These are phyloP conservation scores for Pseudochromis fuscus DNA, from an alignment of 2,797 vertebrate species.

Conservation along the genomic window DNA sequence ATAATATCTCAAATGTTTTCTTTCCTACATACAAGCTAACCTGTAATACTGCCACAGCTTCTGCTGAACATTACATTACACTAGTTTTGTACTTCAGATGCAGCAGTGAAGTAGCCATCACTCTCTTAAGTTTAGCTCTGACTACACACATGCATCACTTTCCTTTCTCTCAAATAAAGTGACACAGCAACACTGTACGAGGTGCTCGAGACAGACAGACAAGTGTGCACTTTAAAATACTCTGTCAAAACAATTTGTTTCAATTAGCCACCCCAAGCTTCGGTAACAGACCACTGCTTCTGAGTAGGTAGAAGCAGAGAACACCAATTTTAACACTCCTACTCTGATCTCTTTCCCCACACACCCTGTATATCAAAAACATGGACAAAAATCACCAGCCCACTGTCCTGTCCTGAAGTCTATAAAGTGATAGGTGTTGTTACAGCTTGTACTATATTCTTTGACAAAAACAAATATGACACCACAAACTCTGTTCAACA, in stretches of 20 bases:
- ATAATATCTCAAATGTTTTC: too few species aligned
- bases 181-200: slow-evolving; percentile 24
- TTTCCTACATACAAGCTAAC: neutral
- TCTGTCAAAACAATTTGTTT: slow-evolving; percentile 69
- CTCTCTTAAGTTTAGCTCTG: neutral
- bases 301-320: slow-evolving; percentile 58
- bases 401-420: slow-evolving; percentile 13
- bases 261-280: slow-evolving; percentile 61
- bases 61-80: too few species aligned
- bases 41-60: too few species aligned
- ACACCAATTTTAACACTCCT: slow-evolving; percentile 60
- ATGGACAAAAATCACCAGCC: slow-evolving; percentile 35
- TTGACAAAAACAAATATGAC: slow-evolving; percentile 1
- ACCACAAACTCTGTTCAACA: neutral
- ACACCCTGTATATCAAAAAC: slow-evolving; percentile 29
- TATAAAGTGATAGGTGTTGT: slow-evolving; percentile 5
- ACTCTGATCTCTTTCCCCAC: slow-evolving; percentile 49
- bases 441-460: neutral
- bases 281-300: slow-evolving; percentile 47
- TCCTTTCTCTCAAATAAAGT: slow-evolving; percentile 5
- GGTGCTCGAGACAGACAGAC: slow-evolving; percentile 50
- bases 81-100: too few species aligned
- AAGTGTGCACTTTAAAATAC: slow-evolving; percentile 30
- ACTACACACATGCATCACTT: slow-evolving; percentile 2
- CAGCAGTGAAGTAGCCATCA: neutral